Conservation (phyloP, 2,888 invertebrate genomes). For the Lampropteryx suffumata region DNA sequence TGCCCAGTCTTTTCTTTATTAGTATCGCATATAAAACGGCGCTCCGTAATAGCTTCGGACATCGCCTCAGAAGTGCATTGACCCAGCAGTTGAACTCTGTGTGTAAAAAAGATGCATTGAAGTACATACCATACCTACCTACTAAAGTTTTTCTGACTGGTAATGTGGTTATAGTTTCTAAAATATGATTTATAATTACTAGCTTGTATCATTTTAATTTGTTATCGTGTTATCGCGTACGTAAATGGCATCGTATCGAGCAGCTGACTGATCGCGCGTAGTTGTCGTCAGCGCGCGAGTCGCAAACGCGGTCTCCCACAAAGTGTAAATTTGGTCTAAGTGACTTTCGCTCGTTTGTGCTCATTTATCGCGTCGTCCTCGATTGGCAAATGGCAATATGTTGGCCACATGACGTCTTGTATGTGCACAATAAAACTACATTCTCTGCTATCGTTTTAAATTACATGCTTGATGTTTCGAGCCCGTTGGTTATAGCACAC, state of each 20-base stretch:
- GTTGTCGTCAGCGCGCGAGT: constrained; percentile 48
- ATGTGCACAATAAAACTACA: constrained; percentile 71
- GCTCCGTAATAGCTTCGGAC: constrained; percentile 71
- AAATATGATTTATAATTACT: constrained; percentile 33
- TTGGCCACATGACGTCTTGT: constrained; percentile 63
- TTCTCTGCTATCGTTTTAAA: constrained; percentile 71
- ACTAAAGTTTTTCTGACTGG: constrained; percentile 30
- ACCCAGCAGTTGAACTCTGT: constrained; percentile 76
- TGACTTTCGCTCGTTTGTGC: constrained; percentile 76
- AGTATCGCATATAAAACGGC: constrained; percentile 65
- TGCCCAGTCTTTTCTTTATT: constrained; percentile 47
- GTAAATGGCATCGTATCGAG: constrained; percentile 52
- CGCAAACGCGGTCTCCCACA: constrained; percentile 76
- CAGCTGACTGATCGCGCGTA: constrained; percentile 67
- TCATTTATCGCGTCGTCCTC: constrained; percentile 71
- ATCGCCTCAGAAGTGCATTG: constrained; percentile 79
- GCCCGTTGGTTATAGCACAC: constrained; percentile 61
- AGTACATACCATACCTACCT: constrained; percentile 27
- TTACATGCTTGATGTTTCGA: constrained; percentile 69
- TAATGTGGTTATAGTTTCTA: constrained; percentile 30
- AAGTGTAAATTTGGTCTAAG: constrained; percentile 81
- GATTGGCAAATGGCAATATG: constrained; percentile 66
- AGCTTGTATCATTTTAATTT: constrained; percentile 14
- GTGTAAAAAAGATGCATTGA: constrained; percentile 45
- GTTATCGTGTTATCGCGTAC: constrained; percentile 35